Percentiles rank a stretch among this genome's conserved stretches.
Conservation (phyloP, 2,113 vertebrate species). For the Trachemys scripta region DNA sequence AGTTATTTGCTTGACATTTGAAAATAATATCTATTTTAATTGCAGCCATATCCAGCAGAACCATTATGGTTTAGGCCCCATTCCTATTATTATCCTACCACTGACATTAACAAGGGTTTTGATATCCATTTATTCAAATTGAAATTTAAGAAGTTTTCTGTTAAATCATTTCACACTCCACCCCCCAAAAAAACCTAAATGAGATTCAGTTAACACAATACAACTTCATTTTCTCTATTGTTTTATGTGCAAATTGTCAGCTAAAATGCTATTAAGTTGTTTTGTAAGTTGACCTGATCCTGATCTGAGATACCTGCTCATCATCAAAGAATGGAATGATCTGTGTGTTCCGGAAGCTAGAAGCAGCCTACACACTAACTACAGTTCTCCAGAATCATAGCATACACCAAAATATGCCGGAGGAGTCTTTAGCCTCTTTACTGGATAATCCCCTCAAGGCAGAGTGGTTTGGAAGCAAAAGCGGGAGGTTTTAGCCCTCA, state of each 20-base stretch:
- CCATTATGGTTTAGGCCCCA: background rate
- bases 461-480: constrained; percentile 13
- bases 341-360: constrained; percentile 6
- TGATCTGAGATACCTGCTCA: background rate
- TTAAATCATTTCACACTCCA: background rate
- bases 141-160: background rate
- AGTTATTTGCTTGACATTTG: background rate
- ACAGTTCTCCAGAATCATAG: constrained; percentile 2
- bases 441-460: background rate
- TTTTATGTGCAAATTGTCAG: background rate
- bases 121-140: background rate
- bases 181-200: background rate
- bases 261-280: background rate
- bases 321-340: constrained; percentile 10
- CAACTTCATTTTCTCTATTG: background rate
- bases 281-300: background rate
- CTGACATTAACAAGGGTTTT: background rate
- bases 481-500: background rate
- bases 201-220: background rate
- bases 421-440: background rate
- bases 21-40: background rate
- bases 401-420: background rate
- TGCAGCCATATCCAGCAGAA: background rate
- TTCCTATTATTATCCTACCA: background rate
- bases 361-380: background rate